Conservation (phyloP, 2,113 vertebrate genomes). For the Bostrychus sinensis region DNA sequence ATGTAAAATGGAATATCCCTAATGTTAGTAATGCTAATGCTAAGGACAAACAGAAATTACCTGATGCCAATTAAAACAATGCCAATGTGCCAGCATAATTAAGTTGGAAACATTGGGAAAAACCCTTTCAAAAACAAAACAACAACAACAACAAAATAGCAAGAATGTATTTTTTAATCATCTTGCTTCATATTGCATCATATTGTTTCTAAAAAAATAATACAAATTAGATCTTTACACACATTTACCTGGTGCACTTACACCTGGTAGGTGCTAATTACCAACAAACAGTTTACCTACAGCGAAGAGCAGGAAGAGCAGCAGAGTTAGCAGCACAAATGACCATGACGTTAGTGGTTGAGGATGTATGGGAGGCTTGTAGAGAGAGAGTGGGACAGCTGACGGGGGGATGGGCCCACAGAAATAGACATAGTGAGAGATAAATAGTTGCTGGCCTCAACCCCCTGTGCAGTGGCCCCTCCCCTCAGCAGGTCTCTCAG, state of each 20-base stretch:
- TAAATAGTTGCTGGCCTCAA: constrained; percentile 76
- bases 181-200: constrained; percentile 3
- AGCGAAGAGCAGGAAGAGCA: constrained; percentile 63
- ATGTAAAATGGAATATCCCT: neutral
- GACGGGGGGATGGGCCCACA: constrained; percentile 78
- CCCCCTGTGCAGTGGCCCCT: constrained; percentile 10
- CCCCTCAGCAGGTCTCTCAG: constrained; percentile 57
- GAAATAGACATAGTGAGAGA: constrained; percentile 82
- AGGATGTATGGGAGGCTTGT: constrained; percentile 45
- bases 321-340: constrained; percentile 63
- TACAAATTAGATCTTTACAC: no score
- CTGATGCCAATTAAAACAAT: neutral
- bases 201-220: neutral
- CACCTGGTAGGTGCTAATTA: no score
- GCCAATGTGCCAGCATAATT: neutral
- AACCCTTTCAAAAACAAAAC: neutral
- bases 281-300: neutral
- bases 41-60: no score
- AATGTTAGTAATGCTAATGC: neutral
- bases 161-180: neutral
- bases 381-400: constrained; percentile 81
- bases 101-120: neutral
- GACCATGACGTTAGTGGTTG: constrained; percentile 54
- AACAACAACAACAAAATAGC: neutral
- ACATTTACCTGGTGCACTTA: no score